Conservation (phyloP, 2,888 invertebrate species). For the Nasonia oneida region DNA sequence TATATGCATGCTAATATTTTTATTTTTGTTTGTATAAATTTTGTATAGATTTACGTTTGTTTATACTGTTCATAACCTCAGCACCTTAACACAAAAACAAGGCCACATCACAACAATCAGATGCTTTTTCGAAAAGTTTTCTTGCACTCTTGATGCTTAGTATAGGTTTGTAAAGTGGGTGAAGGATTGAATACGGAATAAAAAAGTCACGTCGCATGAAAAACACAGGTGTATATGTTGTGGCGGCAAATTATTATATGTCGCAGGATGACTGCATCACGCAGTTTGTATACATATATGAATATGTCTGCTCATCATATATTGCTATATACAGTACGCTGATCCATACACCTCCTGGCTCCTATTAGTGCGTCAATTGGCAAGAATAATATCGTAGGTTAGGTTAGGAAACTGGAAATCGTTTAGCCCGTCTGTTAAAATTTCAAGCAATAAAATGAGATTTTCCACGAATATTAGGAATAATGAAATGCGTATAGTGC, state of each 20-base stretch:
- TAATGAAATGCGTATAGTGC: conserved; percentile 9
- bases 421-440: conserved; percentile 19
- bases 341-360: background rate
- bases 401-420: conserved; percentile 37
- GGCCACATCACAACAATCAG: too few relatives aligned
- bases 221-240: background rate
- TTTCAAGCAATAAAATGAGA: conserved; percentile 37
- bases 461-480: conserved; percentile 7
- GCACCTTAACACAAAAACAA: too few relatives aligned
- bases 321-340: background rate
- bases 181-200: background rate
- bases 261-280: background rate
- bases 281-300: too few relatives aligned
- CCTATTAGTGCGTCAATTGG: conserved; percentile 3
- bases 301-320: background rate
- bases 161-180: background rate
- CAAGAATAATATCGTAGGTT: conserved; percentile 8
- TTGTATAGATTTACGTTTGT: too few relatives aligned
- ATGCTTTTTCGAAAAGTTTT: too few relatives aligned
- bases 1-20: too few relatives aligned
- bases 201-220: background rate
- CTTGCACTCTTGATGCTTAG: too few relatives aligned
- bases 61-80: too few relatives aligned
- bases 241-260: background rate
- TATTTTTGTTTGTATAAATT: too few relatives aligned